Percentiles rank a stretch among this genome's conserved stretches.
Evolutionary conservation across 2,888 invertebrate species (phyloP).

Genomic region (Eurytoma adleriae): DNA sequence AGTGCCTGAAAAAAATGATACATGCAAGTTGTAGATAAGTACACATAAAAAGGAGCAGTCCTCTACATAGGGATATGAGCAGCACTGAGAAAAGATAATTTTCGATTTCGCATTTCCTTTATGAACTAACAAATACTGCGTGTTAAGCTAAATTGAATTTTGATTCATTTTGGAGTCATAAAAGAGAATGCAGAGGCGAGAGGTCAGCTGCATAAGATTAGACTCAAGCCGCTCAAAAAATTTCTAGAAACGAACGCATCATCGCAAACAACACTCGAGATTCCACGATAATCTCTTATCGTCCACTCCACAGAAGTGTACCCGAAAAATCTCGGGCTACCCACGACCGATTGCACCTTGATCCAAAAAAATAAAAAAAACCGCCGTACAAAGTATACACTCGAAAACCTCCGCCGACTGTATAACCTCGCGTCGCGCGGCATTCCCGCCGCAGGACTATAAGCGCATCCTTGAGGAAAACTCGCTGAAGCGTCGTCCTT

Average conservation of each 20-base stretch:
- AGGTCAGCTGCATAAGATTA: slow-evolving; percentile 36
- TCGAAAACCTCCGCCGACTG: background rate
- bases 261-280: slow-evolving; percentile 12
- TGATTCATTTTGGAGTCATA: background rate
- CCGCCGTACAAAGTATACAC: slow-evolving; percentile 21
- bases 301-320: no score
- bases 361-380: background rate
- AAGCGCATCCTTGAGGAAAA: background rate
- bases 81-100: no score
- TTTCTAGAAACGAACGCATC: slow-evolving; percentile 25
- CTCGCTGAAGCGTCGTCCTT: slow-evolving; percentile 62
- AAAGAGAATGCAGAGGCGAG: slow-evolving; percentile 29
- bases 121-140: no score
- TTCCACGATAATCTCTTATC: slow-evolving; percentile 31
- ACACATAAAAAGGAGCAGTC: background rate
- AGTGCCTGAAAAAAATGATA: slow-evolving; percentile 78
- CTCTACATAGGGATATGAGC: background rate
- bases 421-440: background rate
- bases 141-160: background rate
- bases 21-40: background rate
- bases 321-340: background rate
- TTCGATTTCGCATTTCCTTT: background rate
- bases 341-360: no score
- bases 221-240: slow-evolving; percentile 15
- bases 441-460: background rate